Evolutionary conservation across 2,888 invertebrate species (phyloP).

Genomic region (Digitonthophagus gazella): DNA sequence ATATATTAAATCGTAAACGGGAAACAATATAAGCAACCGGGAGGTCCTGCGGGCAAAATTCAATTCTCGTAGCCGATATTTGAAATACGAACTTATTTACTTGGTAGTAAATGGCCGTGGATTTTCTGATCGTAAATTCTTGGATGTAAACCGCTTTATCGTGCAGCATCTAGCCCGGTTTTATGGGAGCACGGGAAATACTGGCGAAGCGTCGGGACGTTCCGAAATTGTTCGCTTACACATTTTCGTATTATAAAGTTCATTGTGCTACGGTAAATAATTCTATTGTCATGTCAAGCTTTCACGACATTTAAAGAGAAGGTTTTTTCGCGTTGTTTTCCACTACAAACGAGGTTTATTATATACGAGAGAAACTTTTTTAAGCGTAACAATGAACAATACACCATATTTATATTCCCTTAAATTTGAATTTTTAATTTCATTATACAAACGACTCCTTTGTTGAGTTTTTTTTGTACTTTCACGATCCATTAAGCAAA

Average conservation of each 20-base stretch:
- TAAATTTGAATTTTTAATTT: too few relatives aligned
- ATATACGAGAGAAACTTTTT: too few relatives aligned
- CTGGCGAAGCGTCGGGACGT: background rate
- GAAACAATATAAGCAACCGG: constrained; percentile 5
- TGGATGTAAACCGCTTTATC: constrained; percentile 1
- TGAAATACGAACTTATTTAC: constrained; percentile 11
- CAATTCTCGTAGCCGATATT: constrained; percentile 5
- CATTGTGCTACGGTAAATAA: background rate
- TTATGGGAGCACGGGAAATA: background rate
- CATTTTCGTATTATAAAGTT: background rate
- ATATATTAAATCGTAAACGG: constrained; percentile 7
- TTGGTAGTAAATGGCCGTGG: constrained; percentile 12
- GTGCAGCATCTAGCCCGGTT: background rate
- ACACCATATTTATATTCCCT: too few relatives aligned
- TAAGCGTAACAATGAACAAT: too few relatives aligned
- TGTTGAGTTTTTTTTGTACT: too few relatives aligned
- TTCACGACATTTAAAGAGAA: background rate
- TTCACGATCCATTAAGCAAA: background rate
- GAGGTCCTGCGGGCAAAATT: background rate
- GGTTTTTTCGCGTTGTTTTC: too few relatives aligned
- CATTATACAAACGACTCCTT: too few relatives aligned
- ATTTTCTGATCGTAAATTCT: constrained; percentile 12
- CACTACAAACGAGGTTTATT: too few relatives aligned
- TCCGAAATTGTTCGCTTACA: background rate
- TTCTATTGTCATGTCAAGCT: background rate